A percentile compares a stretch with the other conserved stretches of the same genome.
These are phyloP conservation scores for Nowickia ferox DNA, from an alignment of 2,888 invertebrate species.

Conservation along the genomic window DNA sequence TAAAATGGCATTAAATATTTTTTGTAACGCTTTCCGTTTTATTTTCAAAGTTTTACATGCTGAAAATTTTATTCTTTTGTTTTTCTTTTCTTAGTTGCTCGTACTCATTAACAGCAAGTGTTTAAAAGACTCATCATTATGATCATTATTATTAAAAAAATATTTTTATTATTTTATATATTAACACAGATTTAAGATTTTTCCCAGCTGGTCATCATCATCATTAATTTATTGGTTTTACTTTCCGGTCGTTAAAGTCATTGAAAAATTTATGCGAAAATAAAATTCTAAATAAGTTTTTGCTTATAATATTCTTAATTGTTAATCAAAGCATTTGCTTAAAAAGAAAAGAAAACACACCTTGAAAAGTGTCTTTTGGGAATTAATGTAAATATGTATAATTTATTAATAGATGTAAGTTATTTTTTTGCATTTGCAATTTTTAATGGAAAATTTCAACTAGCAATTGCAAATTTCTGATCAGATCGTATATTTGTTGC, in stretches of 20 bases:
- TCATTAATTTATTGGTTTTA: conserved; percentile 67
- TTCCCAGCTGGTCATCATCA: conserved; percentile 46
- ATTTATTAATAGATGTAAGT: background rate
- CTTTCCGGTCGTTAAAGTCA: conserved; percentile 69
- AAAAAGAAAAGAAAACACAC: conserved; percentile 37
- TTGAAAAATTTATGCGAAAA: conserved; percentile 38
- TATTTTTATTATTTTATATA: conserved; percentile 15
- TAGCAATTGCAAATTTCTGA: background rate
- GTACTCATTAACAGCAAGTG: background rate
- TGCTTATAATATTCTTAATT: background rate
- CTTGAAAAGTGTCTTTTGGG: conserved; percentile 18
- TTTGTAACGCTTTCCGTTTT: conserved; percentile 14
- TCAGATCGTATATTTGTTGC: no score
- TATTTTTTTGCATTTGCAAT: background rate
- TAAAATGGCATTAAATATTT: conserved; percentile 3
- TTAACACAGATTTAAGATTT: conserved; percentile 7
- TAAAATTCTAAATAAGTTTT: conserved; percentile 38
- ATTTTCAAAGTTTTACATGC: conserved; percentile 7
- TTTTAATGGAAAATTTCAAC: background rate
- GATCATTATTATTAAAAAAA: conserved; percentile 29
- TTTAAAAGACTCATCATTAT: conserved; percentile 3
- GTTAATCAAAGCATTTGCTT: background rate
- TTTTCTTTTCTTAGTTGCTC: background rate
- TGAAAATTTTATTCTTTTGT: background rate
- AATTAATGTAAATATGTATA: background rate